Evolutionary conservation across 2,888 invertebrate genomes (phyloP), one percentile per base, ranked within the genome.

Genomic region (Netelia virgata): DNA sequence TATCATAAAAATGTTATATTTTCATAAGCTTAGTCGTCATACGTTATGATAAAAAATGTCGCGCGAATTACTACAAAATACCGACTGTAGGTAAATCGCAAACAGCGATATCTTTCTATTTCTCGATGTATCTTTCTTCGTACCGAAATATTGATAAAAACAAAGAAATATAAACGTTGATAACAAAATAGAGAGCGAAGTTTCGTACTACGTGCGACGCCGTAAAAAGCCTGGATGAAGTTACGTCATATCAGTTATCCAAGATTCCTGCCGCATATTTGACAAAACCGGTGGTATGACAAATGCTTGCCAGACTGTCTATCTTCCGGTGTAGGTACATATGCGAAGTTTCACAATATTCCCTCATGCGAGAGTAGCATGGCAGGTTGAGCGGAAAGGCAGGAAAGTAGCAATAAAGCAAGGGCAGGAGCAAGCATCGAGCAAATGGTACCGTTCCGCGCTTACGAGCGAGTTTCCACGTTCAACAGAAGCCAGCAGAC

Each of bases 401-500:
- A 47, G 18, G 73, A 74, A 74, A 80, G 61, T 80, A 68, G 80
- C 73, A 74, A 80, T 80, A 80, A 74, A 80, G 66, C 28, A 43
- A 64, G 72, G 0, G 57, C 11, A 55, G 70, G 10, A 80, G 66
- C 28, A 43, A 64, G 72, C 0, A 72, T 18, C 70, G 70, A 11
- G 57, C 10, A 18, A 43, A 36, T 36, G 16, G 23, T 28, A 47
- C 57, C 18, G 23, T 16, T 70, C 50, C 66, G 23, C 18, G 43
- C 68, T 80, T 80, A 80, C 73, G 80, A 74, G 74, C 66, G 66
- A 68, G 73, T 74, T 68, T 80, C 73, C 80, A 50, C 80, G 66
- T 80, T 61, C 66, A 68, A 73, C 66, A 68, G 66, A 47, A 76
- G 16, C 73, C 69, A 61, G 69, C 61, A 14, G 61, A 77, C 66